Base-by-base conservation (phyloP, 2,797 vertebrate genomes). In the Euthynnus affinis region DNA sequence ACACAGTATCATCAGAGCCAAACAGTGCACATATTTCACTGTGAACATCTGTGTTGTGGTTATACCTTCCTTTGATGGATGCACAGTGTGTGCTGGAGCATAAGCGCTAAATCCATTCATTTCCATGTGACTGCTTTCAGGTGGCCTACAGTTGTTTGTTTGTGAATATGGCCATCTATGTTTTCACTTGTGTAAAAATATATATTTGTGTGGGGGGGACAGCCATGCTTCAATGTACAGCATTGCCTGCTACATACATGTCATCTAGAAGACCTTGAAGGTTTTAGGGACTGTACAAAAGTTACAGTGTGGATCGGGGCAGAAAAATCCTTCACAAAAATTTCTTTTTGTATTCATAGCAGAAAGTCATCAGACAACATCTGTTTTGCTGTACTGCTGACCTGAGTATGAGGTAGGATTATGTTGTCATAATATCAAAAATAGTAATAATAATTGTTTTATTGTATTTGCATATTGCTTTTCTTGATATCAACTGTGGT, bases 201-300 rank as follows among this genome's bases (percentile, higher is more conserved):
- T 61, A 74, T 71, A 9, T 73, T 17, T 71, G 29, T 69, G 22
- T 69, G 46, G 52, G 25, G 52, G 25, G 53, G 40, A 32, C 42
- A 51, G 14, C 6, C 15, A 20, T 44, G 14, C 3, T 67, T 56
- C 18, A 29, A 18, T 32, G 3, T 37, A 52, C 14, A 52, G 44
- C 20, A n/a, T 2, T 2, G 22, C 46, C 62, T 69, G n/a, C 14
- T 40, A 22, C 20, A 60, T 42, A 18, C 40, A 73, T 32, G 37
- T 76, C 46, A 52, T 58, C 12, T 34, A 62, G 34, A 46, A 65
- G 17, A 67, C 4, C 2, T 25, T 37, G 0, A 25, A 76, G 4
- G 15, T 48, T n/a, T 58, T 44, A 56, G 71, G 67, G 60, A 83
- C 63, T 81, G 67, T 64, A 74, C 73, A 71, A 40, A 76, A 68